Base-by-base conservation (phyloP, 2,888 invertebrate genomes). In the Tenthredo mesomela region DNA sequence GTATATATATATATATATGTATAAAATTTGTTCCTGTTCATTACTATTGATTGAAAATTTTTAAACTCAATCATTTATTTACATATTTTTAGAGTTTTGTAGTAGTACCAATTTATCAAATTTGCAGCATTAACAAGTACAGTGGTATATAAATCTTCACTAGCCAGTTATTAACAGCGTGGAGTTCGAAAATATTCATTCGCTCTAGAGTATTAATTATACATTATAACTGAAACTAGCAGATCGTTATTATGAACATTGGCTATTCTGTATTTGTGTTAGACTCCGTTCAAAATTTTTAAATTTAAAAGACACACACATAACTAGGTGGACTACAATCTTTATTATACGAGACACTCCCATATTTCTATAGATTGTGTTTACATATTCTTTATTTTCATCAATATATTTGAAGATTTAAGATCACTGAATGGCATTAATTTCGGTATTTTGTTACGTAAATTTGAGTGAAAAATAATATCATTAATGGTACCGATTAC, bases 401-500 rank as follows among this genome's bases (percentile, higher is more conserved):
- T 25, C n/a, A 29, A 33, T 6, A 33, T 6, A 33, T 77, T 50
- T 50, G 6, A 40, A 73, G 21, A 40, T 43, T 43, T n/a, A 7
- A 54, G 37, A 54, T 77, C 50, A 77, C 54, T 50, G 0, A 77
- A 29, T 25, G 54, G 29, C n/a, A 7, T n/a, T 0, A 33, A 58
- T 61, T 43, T 40, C 5, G 37, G 2, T 61, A 21, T 80, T 77
- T 9, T 7, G 50, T 18, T 40, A 77, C 33, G 29, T 80, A 61
- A 37, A 40, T 40, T 12, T 10, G 7, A 37, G 15, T 21, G n/a
- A 4, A 21, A 40, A 61, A 80, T 80, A 80, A 80, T 80, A 80
- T 80, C 80, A 61, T 40, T 40, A 40, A 80, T 33, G 80, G 80
- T 80, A 80, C 80, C 15, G 10, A 61, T 33, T 33, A 80, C 40